These are phyloP conservation scores for Nomada ruficornis DNA, from an alignment of 2,888 invertebrate genomes.

Conservation along the genomic window DNA sequence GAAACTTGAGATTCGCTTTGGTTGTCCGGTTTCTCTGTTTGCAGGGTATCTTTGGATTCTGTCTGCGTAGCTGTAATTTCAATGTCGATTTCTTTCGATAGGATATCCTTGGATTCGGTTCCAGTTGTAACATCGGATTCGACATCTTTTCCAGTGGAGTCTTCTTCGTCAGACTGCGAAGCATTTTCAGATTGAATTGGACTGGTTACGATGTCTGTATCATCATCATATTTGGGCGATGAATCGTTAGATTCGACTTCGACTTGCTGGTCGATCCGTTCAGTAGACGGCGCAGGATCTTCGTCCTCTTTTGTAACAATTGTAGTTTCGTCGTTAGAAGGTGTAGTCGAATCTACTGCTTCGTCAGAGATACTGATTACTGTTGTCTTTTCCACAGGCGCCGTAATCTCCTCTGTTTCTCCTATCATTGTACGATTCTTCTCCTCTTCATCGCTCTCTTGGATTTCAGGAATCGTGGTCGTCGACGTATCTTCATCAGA, in stretches of 20 bases:
- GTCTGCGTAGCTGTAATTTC: not conserved
- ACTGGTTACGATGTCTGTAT: not conserved
- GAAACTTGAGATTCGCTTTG: not conserved
- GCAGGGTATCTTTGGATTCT: not conserved
- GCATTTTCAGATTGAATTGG: not conserved
- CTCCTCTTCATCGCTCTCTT: constrained; percentile 34
- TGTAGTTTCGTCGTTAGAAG: constrained; percentile 11
- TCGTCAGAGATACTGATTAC: constrained; percentile 21
- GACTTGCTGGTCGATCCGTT: constrained; percentile 3
- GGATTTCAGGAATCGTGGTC: constrained; percentile 4
- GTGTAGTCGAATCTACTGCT: constrained; percentile 23
- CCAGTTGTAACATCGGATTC: not conserved
- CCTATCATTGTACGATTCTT: constrained; percentile 15
- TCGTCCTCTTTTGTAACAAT: not conserved
- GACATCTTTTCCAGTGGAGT: not conserved
- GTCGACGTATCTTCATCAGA: constrained; percentile 21
- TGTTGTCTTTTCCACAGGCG: constrained; percentile 41
- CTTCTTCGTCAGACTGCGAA: not conserved
- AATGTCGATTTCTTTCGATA: not conserved
- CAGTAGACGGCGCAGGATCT: not conserved
- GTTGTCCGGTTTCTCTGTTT: not conserved
- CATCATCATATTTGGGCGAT: not conserved
- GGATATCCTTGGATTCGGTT: not conserved
- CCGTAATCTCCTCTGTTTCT: constrained; percentile 31
- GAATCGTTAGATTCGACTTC: not conserved